A percentile compares a stretch with the other conserved stretches of the same genome.
Conservation (phyloP, 2,888 invertebrate genomes). For the Brassicogethes aeneus region DNA sequence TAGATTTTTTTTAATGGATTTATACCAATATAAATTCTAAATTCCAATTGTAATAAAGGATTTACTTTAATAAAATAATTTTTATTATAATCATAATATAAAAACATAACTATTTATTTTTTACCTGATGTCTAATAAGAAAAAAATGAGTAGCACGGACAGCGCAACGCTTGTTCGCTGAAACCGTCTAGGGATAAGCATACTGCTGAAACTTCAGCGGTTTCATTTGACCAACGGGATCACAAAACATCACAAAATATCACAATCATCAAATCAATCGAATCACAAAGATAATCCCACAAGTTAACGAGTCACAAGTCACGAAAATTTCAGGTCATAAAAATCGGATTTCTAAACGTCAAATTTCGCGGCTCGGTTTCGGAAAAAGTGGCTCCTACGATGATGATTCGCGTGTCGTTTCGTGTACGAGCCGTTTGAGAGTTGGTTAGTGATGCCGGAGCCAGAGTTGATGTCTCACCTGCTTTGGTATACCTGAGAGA, state of each 20-base stretch:
- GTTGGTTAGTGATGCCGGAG: conserved; percentile 32
- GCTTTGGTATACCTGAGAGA: conserved; percentile 30
- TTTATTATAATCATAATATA: too few relatives aligned
- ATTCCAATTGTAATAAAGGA: too few relatives aligned
- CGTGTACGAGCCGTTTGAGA: conserved; percentile 23
- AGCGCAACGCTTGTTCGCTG: conserved; percentile 10
- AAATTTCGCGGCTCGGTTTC: too few relatives aligned
- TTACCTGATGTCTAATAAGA: neutral
- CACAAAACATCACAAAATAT: conserved; percentile 25
- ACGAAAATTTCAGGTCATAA: too few relatives aligned
- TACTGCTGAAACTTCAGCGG: conserved; percentile 25
- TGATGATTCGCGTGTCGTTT: neutral
- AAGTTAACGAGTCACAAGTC: neutral
- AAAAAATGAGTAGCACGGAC: conserved; percentile 18
- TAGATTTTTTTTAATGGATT: too few relatives aligned
- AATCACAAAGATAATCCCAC: conserved; percentile 8
- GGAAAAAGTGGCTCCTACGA: too few relatives aligned
- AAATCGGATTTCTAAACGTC: too few relatives aligned
- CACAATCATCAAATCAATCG: conserved; percentile 11
- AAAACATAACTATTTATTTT: too few relatives aligned
- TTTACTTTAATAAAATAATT: too few relatives aligned
- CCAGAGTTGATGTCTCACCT: conserved; percentile 32
- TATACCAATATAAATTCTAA: too few relatives aligned
- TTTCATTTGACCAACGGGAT: conserved; percentile 24
- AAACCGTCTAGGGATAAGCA: conserved; percentile 11